Percentiles rank a stretch among this genome's conserved stretches.
Conservation (phyloP, 2,797 vertebrate species). For the Anabacerthia variegaticeps region DNA sequence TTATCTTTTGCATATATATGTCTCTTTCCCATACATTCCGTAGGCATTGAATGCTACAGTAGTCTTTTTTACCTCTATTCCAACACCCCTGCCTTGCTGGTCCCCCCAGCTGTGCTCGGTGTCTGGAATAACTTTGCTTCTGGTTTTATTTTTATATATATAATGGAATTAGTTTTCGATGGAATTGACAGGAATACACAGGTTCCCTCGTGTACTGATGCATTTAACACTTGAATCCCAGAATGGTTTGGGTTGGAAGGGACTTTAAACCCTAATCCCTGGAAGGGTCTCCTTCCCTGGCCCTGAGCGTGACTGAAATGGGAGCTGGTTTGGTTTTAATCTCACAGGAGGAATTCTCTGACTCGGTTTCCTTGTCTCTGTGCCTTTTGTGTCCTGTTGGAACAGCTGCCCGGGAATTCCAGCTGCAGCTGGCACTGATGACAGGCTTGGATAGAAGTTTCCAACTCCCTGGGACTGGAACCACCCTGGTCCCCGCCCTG, state of each 20-base stretch:
- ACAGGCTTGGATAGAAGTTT: not conserved
- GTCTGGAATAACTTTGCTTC: not conserved
- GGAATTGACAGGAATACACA: fast-evolving
- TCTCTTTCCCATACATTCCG: not conserved
- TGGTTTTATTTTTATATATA: not conserved
- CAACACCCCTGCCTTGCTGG: too few relatives aligned
- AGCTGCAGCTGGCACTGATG: not conserved
- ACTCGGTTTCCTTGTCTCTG: not conserved
- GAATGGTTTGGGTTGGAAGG: not conserved
- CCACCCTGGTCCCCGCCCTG: not conserved
- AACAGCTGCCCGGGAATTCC: not conserved
- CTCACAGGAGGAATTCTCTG: not conserved
- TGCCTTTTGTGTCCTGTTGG: not conserved
- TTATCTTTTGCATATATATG: fast-evolving
- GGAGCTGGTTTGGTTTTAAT: not conserved
- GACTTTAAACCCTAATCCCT: not conserved
- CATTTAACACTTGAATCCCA: not conserved
- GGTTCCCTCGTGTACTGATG: fast-evolving
- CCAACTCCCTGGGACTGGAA: not conserved
- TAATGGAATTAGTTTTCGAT: fast-evolving
- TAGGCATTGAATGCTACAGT: not conserved
- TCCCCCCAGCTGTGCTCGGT: not conserved
- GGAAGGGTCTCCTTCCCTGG: not conserved
- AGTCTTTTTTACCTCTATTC: not conserved
- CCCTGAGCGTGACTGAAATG: not conserved